These are phyloP conservation scores for Drosophila subsilvestris DNA, from an alignment of 2,888 invertebrate genomes.

Conservation along the genomic window DNA sequence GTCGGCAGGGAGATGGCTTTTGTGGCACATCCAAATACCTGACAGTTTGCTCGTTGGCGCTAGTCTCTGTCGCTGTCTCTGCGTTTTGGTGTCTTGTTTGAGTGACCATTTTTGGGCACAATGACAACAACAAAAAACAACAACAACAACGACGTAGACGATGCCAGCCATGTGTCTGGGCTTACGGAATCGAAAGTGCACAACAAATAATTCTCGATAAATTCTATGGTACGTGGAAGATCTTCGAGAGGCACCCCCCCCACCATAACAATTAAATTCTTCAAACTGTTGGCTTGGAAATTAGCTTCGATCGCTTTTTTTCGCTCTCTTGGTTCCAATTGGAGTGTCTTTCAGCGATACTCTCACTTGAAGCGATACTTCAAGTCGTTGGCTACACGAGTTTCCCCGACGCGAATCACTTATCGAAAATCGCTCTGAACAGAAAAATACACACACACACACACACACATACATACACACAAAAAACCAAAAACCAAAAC, in stretches of 20 bases:
- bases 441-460: neutral
- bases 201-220: conserved; percentile 46
- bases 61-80: conserved; percentile 27
- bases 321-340: conserved; percentile 28
- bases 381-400: conserved; percentile 57
- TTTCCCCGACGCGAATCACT: conserved; percentile 39
- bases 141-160: conserved; percentile 1
- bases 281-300: conserved; percentile 28
- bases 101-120: conserved; percentile 72
- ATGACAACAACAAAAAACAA: conserved; percentile 13
- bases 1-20: conserved; percentile 17
- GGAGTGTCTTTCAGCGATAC: conserved; percentile 54
- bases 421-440: conserved; percentile 43
- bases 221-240: neutral
- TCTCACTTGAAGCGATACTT: conserved; percentile 64
- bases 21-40: conserved; percentile 68
- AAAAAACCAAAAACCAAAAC: conserved; percentile 8
- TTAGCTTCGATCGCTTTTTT: conserved; percentile 33
- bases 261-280: conserved; percentile 18
- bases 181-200: conserved; percentile 26
- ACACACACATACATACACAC: too few relatives aligned
- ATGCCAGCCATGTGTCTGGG: neutral
- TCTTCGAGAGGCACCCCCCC: conserved; percentile 20
- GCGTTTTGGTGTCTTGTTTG: conserved; percentile 36
- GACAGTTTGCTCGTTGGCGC: conserved; percentile 74